phyloP scores from a whole-genome alignment of 2,888 invertebrate genomes.

The Adela reaumurella region DNA sequence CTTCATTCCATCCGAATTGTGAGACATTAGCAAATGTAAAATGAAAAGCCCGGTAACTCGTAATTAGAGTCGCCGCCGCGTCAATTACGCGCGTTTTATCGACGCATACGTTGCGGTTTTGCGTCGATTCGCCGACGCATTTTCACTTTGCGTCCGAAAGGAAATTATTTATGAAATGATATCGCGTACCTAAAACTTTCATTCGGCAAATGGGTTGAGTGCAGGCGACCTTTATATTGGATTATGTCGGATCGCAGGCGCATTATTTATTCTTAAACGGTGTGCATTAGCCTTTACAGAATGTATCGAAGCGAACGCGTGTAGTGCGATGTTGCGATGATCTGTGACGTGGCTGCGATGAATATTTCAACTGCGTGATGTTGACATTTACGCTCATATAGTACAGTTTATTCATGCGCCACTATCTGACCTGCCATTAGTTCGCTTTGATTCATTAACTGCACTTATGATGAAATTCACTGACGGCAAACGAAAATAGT shows the following conservation, averaged over 20 bases:
- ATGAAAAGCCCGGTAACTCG: background rate
- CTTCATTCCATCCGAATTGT: background rate
- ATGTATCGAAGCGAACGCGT: background rate
- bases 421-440: too few species aligned
- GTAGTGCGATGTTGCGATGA: too few species aligned
- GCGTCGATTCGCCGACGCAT: conserved; percentile 2
- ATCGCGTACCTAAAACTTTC: background rate
- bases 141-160: background rate
- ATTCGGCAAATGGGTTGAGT: background rate
- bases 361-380: too few species aligned
- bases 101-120: conserved; percentile 4
- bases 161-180: background rate
- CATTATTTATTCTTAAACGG: background rate
- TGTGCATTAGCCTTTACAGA: background rate
- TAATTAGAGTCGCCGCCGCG: background rate
- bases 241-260: background rate
- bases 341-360: too few species aligned
- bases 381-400: too few species aligned
- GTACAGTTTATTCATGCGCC: too few species aligned
- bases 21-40: background rate
- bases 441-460: too few species aligned
- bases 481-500: too few species aligned
- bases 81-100: background rate
- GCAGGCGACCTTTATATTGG: background rate
- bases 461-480: too few species aligned